These are phyloP conservation scores for Solenodon paradoxus DNA, from an alignment of 2,113 vertebrate species.

Conservation along the genomic window DNA sequence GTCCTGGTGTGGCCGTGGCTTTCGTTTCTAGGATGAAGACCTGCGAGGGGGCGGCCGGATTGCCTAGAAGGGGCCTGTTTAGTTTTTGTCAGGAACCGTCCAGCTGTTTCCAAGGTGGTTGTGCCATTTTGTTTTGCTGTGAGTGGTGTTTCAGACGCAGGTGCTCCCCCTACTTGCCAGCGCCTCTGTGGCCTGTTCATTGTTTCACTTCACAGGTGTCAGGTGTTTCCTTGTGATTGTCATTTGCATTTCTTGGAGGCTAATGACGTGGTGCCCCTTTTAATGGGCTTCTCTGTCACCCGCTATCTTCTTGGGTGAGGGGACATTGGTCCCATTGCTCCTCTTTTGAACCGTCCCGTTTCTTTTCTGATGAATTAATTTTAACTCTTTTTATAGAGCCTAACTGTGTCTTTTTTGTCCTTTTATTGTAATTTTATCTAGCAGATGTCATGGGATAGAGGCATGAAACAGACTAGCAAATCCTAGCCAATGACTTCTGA, in stretches of 20 bases:
- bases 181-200: no score
- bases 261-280: not conserved
- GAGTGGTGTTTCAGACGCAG: fast-evolving
- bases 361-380: no score
- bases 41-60: not conserved
- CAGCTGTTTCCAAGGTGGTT: not conserved
- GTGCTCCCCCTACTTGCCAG: no score
- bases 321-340: no score
- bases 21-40: not conserved
- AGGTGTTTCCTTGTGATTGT: not conserved
- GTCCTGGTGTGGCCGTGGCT: not conserved
- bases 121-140: fast-evolving
- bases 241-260: not conserved
- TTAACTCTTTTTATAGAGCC: no score
- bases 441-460: no score
- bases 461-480: no score
- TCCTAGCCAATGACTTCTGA: no score
- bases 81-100: not conserved
- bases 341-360: no score
- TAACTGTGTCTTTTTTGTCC: no score
- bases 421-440: no score
- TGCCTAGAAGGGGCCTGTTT: not conserved
- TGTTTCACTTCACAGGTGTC: not conserved
- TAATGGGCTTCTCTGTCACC: not conserved
- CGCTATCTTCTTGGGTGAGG: not conserved